A percentile compares a stretch with the other conserved stretches of the same genome.
Conservation (phyloP, 2,113 vertebrate species). For the Neotoma lepida region DNA sequence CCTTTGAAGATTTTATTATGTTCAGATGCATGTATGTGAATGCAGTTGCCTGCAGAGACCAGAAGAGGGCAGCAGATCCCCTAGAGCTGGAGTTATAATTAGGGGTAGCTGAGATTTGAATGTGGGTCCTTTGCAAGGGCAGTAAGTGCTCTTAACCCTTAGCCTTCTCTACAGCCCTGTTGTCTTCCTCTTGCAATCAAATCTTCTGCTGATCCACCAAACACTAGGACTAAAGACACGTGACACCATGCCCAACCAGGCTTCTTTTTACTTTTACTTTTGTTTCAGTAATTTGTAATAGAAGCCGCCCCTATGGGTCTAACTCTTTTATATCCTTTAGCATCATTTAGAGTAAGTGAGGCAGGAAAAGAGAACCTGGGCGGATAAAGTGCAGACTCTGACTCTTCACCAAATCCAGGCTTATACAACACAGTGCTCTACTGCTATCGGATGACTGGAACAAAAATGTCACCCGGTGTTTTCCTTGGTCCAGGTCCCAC, state of each 20-base stretch:
- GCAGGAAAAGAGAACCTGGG: neutral
- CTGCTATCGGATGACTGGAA: neutral
- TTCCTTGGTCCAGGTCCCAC: neutral
- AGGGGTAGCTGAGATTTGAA: neutral
- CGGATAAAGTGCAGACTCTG: neutral
- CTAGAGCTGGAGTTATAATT: neutral
- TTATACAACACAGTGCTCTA: neutral
- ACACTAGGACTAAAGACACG: neutral
- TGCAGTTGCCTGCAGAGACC: neutral
- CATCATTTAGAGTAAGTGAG: conserved; percentile 11
- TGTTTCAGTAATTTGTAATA: conserved; percentile 27
- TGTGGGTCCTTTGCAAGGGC: neutral
- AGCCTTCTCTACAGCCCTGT: neutral
- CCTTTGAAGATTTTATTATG: neutral
- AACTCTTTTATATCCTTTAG: neutral
- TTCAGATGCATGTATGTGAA: neutral
- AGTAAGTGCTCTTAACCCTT: neutral
- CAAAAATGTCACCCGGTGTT: neutral
- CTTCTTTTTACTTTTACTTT: neutral
- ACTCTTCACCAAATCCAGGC: neutral
- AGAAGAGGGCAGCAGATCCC: neutral
- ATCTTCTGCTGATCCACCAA: conserved; percentile 28
- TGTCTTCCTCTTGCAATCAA: conserved; percentile 16
- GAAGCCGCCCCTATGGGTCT: neutral
- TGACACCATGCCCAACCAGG: neutral